These are phyloP conservation scores for Petrocephalus sullivani DNA, from an alignment of 2,797 vertebrate genomes.

Conservation along the genomic window DNA sequence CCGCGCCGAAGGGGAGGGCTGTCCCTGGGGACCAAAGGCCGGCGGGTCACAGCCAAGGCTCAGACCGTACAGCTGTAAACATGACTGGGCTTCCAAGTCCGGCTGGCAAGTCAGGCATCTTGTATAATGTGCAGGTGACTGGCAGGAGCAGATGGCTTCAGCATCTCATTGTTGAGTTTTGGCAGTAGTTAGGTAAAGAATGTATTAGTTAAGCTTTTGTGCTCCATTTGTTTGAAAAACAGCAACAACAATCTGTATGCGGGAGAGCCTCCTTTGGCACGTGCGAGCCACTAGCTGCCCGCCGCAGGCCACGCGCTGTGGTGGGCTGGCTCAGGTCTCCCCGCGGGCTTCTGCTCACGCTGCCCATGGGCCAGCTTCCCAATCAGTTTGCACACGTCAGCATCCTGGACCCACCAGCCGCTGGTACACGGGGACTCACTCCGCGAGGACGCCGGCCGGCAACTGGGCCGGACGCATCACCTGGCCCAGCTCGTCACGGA, in stretches of 20 bases:
- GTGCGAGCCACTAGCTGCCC: slow-evolving; percentile 30
- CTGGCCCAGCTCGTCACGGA: slow-evolving; percentile 81
- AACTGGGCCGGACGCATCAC: slow-evolving; percentile 54
- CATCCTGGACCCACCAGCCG: not conserved
- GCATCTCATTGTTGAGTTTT: slow-evolving; percentile 18
- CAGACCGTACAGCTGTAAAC: not conserved
- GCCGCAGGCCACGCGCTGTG: slow-evolving; percentile 20
- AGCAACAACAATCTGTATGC: not conserved
- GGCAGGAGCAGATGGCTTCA: slow-evolving; percentile 26
- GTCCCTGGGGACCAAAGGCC: not conserved
- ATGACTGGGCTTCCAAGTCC: not conserved
- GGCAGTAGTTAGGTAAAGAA: slow-evolving; percentile 34
- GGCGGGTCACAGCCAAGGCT: not conserved
- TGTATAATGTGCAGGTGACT: slow-evolving; percentile 23
- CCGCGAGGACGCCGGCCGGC: not conserved
- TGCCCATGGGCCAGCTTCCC: not conserved
- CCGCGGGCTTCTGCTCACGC: not conserved
- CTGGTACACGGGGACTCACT: not conserved
- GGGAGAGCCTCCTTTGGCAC: slow-evolving; percentile 23
- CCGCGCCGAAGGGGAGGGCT: not conserved
- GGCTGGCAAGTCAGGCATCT: not conserved
- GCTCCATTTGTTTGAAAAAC: slow-evolving; percentile 22
- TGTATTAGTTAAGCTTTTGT: slow-evolving; percentile 10
- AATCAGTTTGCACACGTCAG: not conserved
- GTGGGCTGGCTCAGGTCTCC: slow-evolving; percentile 11